Base-by-base conservation (phyloP, 30 jellyfish, hydroid and myxozoan species). In the Mastigias papua region DNA sequence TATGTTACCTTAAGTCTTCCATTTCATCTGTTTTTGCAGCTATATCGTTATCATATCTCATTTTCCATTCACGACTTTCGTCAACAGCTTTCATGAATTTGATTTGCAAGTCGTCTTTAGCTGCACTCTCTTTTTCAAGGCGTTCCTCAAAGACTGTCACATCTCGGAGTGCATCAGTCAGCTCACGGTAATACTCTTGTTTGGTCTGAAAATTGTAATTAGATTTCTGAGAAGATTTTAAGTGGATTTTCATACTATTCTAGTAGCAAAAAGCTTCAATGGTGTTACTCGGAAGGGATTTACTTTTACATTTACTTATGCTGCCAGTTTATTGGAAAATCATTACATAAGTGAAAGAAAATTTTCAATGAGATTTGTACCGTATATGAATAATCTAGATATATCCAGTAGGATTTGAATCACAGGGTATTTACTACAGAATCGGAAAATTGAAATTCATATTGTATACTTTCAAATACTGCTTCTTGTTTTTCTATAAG, bases 151-250 rank as follows among this genome's bases (percentile, higher is more conserved):
- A 0, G 1, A 51, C 54, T 1, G 72, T 17, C 49, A 70, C 67
- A 65, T 71, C 87, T 28, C 86, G 33, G 81, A 83, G 30, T 21
- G 86, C 93, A 62, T 69, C 93, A 3, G 76, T 30, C 15, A 83
- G 73, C 48, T 83, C 93, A 27, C 78, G 75, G 71, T 66, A 69
- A 32, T 83, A 66, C 27, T 83, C 93, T 69, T 83, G 93, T 83
- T 83, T 83, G 9, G 86, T 83, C 93, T 83, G 48, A 17, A 31
- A 50, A 4, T 9, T 17, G 17, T 51, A 51, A 51, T 37, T 3
- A 37, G 6, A 37, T 3, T 37, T 3, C 6, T 37, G 11, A 37
- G 6, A 37, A 37, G 6, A 37, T 3, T 37, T 6, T 6, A 46
- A 46, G 16, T 46, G 8, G 16, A 46, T 8, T 46, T 6, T 8